phyloP scores from a whole-genome alignment of 2,113 vertebrate species.

The Odontesthes bonariensis region DNA sequence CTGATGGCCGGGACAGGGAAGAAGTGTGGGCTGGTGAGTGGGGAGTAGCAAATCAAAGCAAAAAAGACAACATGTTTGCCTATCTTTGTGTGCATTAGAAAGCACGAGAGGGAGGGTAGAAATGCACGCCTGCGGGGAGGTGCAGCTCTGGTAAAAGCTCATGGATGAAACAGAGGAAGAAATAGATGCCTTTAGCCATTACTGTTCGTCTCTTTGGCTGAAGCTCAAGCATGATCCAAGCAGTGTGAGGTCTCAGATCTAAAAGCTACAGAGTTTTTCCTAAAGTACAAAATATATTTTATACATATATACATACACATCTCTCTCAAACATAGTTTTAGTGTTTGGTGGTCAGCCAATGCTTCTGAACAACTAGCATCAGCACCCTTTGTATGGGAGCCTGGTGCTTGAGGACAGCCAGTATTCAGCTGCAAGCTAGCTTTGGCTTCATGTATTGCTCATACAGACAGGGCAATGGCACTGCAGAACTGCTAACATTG shows the following conservation, averaged over 20 bases:
- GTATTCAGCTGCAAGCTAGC: slow-evolving; percentile 12
- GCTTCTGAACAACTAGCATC: slow-evolving; percentile 48
- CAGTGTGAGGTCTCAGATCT: slow-evolving; percentile 2
- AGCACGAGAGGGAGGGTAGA: slow-evolving; percentile 19
- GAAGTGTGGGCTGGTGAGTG: slow-evolving; percentile 50
- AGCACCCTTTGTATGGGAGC: slow-evolving; percentile 53
- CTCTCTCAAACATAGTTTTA: background rate
- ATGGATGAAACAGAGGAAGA: slow-evolving; percentile 22
- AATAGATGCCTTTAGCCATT: slow-evolving; percentile 58
- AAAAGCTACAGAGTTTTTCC: slow-evolving; percentile 9
- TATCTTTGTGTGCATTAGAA: slow-evolving; percentile 36
- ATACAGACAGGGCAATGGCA: slow-evolving; percentile 35
- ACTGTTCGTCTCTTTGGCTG: slow-evolving; percentile 42
- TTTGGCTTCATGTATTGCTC: slow-evolving; percentile 56
- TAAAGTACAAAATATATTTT: background rate
- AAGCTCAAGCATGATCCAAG: too few species aligned
- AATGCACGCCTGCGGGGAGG: background rate
- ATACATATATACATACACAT: background rate
- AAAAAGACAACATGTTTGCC: background rate
- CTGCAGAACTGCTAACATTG: slow-evolving; percentile 16
- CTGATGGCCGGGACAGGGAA: slow-evolving; percentile 65
- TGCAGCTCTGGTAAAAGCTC: slow-evolving; percentile 13
- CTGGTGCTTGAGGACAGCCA: slow-evolving; percentile 45
- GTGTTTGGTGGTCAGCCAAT: slow-evolving; percentile 8
- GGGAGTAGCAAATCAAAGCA: slow-evolving; percentile 22